These are phyloP conservation scores for Papilio polyxenes DNA, from an alignment of 1,140 invertebrate genomes.

Conservation along the genomic window DNA sequence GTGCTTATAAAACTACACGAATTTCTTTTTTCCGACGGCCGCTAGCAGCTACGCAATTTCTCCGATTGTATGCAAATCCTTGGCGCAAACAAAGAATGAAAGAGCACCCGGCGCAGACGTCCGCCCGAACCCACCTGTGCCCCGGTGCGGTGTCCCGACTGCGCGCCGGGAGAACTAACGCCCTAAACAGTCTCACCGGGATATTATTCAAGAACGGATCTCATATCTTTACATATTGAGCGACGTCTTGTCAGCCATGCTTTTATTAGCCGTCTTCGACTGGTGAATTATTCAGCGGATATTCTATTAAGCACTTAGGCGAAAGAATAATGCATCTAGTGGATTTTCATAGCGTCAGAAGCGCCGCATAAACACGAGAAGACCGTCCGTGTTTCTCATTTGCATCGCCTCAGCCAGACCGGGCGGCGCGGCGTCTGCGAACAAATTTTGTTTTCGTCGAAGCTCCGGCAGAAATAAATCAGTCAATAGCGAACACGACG, in stretches of 20 bases:
- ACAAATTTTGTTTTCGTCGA: constrained; percentile 36
- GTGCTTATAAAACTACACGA: constrained; percentile 64
- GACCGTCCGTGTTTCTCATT: constrained; percentile 47
- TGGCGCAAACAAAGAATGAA: constrained; percentile 75
- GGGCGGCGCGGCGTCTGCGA: constrained; percentile 34
- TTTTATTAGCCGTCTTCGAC: constrained; percentile 68
- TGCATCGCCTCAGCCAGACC: constrained; percentile 55
- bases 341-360: constrained; percentile 59
- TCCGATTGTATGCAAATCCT: constrained; percentile 77
- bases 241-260: constrained; percentile 62
- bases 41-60: constrained; percentile 72
- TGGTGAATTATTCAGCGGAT: constrained; percentile 68
- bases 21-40: constrained; percentile 62
- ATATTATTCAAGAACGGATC: constrained; percentile 70
- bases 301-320: constrained; percentile 70
- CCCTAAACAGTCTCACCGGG: constrained; percentile 64
- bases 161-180: constrained; percentile 57
- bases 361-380: constrained; percentile 53
- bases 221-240: constrained; percentile 72
- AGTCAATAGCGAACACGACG: constrained; percentile 29
- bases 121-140: constrained; percentile 65
- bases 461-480: constrained; percentile 31
- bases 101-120: constrained; percentile 71
- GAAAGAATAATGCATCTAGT: constrained; percentile 69
- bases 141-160: constrained; percentile 55